Percentiles rank a stretch among this genome's conserved stretches.
These are phyloP conservation scores for Meloidogyne chitwoodi DNA, from an alignment of 1,140 invertebrate genomes.

Conservation along the genomic window DNA sequence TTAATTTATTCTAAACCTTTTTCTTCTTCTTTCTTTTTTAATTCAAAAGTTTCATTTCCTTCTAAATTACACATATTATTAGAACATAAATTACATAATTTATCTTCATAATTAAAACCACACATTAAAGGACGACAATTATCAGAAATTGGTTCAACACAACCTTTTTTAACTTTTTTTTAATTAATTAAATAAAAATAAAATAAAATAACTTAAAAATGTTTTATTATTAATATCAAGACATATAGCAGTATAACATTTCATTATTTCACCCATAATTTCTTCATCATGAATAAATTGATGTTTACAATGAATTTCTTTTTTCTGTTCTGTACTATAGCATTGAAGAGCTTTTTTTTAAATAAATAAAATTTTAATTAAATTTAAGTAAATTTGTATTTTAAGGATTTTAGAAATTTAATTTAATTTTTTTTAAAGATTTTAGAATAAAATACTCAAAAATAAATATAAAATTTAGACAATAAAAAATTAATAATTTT, in stretches of 20 bases:
- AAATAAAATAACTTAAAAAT: not conserved
- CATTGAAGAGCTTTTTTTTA: not conserved
- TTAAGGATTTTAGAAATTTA: too few relatives aligned
- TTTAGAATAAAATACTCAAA: too few relatives aligned
- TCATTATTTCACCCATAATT: not conserved
- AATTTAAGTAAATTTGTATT: too few relatives aligned
- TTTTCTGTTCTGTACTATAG: not conserved
- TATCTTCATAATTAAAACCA: not conserved
- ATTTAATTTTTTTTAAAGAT: too few relatives aligned
- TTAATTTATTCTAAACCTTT: not conserved
- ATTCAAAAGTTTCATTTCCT: not conserved
- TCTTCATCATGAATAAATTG: not conserved
- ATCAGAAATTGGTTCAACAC: not conserved
- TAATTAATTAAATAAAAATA: too few relatives aligned
- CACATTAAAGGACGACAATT: not conserved
- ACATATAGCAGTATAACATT: not conserved
- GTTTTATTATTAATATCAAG: not conserved
- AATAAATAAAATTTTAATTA: too few relatives aligned
- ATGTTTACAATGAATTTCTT: not conserved
- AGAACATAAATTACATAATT: not conserved
- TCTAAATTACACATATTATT: not conserved
- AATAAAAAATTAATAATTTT: too few relatives aligned
- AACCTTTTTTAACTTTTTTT: not conserved
- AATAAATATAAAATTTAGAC: too few relatives aligned
- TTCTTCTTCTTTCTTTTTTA: not conserved